Conservation (phyloP, 2,113 vertebrate genomes). For the Crotophaga sulcirostris region DNA sequence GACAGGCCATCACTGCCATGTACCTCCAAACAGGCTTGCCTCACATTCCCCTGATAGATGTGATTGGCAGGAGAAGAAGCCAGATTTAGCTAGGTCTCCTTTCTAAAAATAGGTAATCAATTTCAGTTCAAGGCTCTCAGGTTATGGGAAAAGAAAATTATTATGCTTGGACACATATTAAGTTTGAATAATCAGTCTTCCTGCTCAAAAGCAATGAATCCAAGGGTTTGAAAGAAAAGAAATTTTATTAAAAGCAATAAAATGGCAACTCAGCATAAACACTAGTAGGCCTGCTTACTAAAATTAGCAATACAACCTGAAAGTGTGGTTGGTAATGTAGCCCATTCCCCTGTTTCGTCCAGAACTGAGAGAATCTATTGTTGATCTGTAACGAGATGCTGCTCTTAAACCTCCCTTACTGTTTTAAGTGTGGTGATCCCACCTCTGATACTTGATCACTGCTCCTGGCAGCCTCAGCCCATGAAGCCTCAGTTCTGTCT, state of each 20-base stretch:
- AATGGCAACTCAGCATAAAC: neutral
- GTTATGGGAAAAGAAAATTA: neutral
- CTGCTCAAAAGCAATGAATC: slow-evolving; percentile 7
- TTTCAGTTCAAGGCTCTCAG: slow-evolving; percentile 25
- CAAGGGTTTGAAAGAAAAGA: slow-evolving; percentile 2
- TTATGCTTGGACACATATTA: neutral
- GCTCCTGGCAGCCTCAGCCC: neutral
- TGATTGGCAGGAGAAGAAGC: neutral
- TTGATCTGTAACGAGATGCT: neutral
- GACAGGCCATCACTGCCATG: neutral
- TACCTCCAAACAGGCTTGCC: neutral
- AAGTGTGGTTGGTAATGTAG: neutral
- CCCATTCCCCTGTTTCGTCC: neutral
- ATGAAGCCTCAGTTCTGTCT: neutral
- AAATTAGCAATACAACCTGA: neutral
- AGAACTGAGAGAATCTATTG: neutral
- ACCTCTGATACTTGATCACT: neutral
- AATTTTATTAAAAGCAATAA: neutral
- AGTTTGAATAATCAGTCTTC: slow-evolving; percentile 37
- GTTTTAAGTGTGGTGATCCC: neutral
- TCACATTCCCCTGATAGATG: neutral
- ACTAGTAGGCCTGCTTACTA: neutral
- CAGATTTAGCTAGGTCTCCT: slow-evolving; percentile 27
- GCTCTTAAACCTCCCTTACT: neutral
- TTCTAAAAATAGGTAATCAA: slow-evolving; percentile 53